Evolutionary conservation across 2,797 vertebrate species (phyloP).

Genomic region (Thaleichthys pacificus): DNA sequence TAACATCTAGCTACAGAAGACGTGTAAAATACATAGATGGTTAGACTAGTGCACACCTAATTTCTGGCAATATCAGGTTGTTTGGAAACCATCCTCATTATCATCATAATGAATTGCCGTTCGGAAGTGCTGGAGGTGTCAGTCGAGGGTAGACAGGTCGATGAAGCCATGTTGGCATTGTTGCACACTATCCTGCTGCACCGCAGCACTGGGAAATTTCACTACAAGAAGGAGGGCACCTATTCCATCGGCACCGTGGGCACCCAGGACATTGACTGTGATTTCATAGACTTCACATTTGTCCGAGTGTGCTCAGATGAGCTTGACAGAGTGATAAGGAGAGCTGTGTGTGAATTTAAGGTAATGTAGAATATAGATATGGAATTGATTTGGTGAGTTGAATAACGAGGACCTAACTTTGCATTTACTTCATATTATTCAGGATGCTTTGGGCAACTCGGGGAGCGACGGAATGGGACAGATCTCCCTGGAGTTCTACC

Average conservation of each 20-base stretch:
- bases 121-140: slow-evolving; percentile 95
- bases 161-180: slow-evolving; percentile 90
- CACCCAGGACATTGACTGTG: slow-evolving; percentile 92
- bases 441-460: slow-evolving; percentile 88
- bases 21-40: not conserved
- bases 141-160: slow-evolving; percentile 93
- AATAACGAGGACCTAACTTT: not conserved
- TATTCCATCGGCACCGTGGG: slow-evolving; percentile 98
- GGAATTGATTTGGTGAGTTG: not conserved
- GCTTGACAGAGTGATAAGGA: slow-evolving; percentile 90
- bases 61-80: slow-evolving; percentile 10
- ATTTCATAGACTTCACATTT: slow-evolving; percentile 95
- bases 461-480: slow-evolving; percentile 94
- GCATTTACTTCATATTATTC: slow-evolving; percentile 11
- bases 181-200: slow-evolving; percentile 93
- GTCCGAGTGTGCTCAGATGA: slow-evolving; percentile 93
- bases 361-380: slow-evolving; percentile 58
- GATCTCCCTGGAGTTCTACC: slow-evolving; percentile 97
- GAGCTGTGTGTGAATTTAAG: slow-evolving; percentile 93
- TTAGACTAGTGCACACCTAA: not conserved
- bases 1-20: not conserved
- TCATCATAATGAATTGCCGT: slow-evolving; percentile 88
- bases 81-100: slow-evolving; percentile 20
- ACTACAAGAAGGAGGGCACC: slow-evolving; percentile 98
- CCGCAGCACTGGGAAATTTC: slow-evolving; percentile 96